phyloP scores from a whole-genome alignment of 2,888 invertebrate genomes.

The Trichopoda pennipes region DNA sequence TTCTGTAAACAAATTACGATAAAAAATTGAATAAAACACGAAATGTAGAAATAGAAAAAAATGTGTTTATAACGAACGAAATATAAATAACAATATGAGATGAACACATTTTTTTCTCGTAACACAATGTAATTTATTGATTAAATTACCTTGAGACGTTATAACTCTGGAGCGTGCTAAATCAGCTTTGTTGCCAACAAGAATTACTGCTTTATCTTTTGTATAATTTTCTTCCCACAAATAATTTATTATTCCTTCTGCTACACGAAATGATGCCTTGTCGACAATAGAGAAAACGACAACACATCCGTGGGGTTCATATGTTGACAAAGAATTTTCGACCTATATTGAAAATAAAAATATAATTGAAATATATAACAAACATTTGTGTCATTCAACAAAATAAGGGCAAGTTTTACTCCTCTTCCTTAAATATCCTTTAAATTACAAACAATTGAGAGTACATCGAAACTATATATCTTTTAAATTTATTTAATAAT shows the following conservation, averaged over 20 bases:
- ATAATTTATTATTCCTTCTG: constrained; percentile 92
- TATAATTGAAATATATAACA: background rate
- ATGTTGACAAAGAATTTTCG: constrained; percentile 93
- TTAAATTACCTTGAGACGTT: constrained; percentile 87
- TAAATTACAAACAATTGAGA: too few relatives aligned
- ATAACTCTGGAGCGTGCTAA: constrained; percentile 93
- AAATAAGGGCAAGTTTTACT: too few relatives aligned
- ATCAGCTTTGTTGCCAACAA: constrained; percentile 97
- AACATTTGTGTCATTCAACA: too few relatives aligned
- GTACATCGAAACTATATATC: too few relatives aligned
- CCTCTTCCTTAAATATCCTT: too few relatives aligned
- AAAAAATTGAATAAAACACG: background rate
- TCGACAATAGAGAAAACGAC: constrained; percentile 95
- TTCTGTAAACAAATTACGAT: constrained; percentile 83
- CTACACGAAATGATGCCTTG: constrained; percentile 89
- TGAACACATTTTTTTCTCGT: background rate
- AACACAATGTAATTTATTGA: background rate
- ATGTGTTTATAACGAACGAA: background rate
- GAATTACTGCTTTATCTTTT: constrained; percentile 91
- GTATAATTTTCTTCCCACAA: constrained; percentile 91
- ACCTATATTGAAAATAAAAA: constrained; percentile 82
- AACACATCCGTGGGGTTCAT: constrained; percentile 95
- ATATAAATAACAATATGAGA: constrained; percentile 2
- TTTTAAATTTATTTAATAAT: too few relatives aligned
- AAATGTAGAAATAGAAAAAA: background rate